Base-by-base conservation (phyloP, 2,113 vertebrate genomes). In the Phylloscopus whistleri region DNA sequence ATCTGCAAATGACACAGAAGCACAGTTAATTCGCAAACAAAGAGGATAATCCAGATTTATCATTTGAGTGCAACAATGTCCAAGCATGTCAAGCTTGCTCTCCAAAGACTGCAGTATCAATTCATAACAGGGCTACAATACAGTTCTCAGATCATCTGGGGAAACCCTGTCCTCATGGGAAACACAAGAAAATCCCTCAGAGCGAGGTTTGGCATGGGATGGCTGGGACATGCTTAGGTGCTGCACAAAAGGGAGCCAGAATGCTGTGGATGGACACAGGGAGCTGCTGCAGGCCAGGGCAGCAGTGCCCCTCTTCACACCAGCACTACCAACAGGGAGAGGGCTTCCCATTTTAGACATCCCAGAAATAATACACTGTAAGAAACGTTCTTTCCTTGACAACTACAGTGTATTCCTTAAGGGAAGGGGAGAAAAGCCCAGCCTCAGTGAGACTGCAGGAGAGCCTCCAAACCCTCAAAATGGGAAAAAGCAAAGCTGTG, bases 1-100 rank as follows among this genome's bases (percentile, higher is more conserved):
- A 97, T 83, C 99, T 99, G 95, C 48, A 89, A 87, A 85, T 60
- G 63, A 89, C 82, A 95, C 82, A 92, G 43, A 93, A 94, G 44
- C 73, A 76, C 11, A 23, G 44, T 77, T 69, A 91, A 80, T 83
- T 75, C 82, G 73, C 28, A 94, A 90, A 68, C 30, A 92, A 43
- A 30, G 69, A 79, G 41, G 28, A 37, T 55, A 89, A 68, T 78
- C 64, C 67, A 93, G 64, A 43, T 81, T 91, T 77, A 88, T 83
- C 19, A 22, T 39, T 52, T 6, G 2, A 80, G 58, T 7, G 62
- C 1, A 1, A 44, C 27, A 67, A 63, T 44, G 75, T 24, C 35
- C 3, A 1, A 89, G 85, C 4, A 1, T 26, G n/a, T 53, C 0
- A 2, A n/a, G 16, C 41, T 28, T 87, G 44, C n/a, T 63, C 43